These are phyloP conservation scores for Phlogophora meticulosa DNA, from an alignment of 2,888 invertebrate genomes.

Conservation along the genomic window DNA sequence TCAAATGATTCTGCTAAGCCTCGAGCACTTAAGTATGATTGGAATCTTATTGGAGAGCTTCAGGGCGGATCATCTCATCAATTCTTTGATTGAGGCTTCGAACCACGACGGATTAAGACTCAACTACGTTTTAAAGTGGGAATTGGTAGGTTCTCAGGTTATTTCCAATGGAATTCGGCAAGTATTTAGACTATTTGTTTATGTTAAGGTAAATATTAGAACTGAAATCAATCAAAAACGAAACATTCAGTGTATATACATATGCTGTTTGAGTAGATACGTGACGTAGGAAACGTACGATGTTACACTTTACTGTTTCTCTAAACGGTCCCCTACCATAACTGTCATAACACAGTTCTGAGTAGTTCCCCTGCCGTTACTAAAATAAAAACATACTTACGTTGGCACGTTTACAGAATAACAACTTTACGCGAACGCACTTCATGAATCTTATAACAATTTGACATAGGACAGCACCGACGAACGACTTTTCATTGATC, in stretches of 20 bases:
- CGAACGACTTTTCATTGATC: constrained; percentile 12
- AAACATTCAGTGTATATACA: background rate
- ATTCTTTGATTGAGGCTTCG: constrained; percentile 65
- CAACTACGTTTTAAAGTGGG: constrained; percentile 48
- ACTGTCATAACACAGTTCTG: constrained; percentile 28
- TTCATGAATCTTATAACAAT: constrained; percentile 65
- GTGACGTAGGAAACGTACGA: background rate
- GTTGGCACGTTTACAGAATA: constrained; percentile 46
- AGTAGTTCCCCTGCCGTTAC: constrained; percentile 31
- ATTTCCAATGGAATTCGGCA: background rate
- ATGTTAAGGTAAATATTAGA: background rate
- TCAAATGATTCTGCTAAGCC: constrained; percentile 63
- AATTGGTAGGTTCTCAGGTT: constrained; percentile 20
- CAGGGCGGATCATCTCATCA: constrained; percentile 69
- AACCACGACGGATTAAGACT: constrained; percentile 58
- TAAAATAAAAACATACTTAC: constrained; percentile 46
- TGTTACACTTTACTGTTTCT: background rate
- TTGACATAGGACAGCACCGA: constrained; percentile 38
- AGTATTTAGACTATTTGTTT: background rate
- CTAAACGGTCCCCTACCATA: constrained; percentile 19
- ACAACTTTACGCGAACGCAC: constrained; percentile 46
- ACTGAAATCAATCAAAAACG: background rate
- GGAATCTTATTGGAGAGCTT: constrained; percentile 65
- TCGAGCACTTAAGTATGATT: constrained; percentile 64
- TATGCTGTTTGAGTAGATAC: background rate